Conservation (phyloP, 1,140 invertebrate genomes). For the Leucophenga varia region DNA sequence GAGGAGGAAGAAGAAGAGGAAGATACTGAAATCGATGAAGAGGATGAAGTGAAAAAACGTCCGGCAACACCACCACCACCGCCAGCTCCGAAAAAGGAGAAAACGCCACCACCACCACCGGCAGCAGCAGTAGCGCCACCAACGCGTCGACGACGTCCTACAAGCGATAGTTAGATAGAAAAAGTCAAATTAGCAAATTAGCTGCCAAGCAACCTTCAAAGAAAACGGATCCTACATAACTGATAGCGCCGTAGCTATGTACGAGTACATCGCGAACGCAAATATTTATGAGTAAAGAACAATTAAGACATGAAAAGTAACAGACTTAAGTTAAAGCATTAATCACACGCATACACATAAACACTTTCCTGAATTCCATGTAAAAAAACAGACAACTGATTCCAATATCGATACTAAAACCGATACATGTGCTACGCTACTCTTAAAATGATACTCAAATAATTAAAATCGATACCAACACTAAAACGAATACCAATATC, state of each 20-base stretch:
- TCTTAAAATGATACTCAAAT: no score
- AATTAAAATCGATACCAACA: no score
- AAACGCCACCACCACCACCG: neutral
- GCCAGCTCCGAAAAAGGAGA: neutral
- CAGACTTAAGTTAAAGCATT: neutral
- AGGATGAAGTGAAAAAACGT: constrained; percentile 12
- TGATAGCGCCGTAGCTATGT: neutral
- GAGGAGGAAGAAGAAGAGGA: constrained; percentile 15
- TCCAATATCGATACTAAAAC: no score
- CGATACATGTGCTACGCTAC: no score
- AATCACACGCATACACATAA: no score
- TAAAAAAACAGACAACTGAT: no score
- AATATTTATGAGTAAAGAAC: neutral
- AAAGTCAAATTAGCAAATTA: neutral
- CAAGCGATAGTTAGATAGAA: neutral
- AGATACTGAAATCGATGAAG: constrained; percentile 15
- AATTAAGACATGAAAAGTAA: neutral
- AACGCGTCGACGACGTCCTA: constrained; percentile 9
- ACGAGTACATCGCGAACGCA: neutral
- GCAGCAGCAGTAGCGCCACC: neutral
- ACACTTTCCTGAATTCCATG: no score
- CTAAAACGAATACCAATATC: no score
- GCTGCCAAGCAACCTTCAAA: neutral
- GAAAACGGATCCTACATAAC: neutral
- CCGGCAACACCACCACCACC: neutral